phyloP scores from a whole-genome alignment of 30 jellyfish, hydroid and myxozoan genomes.

The Turritopsis dohrnii region DNA sequence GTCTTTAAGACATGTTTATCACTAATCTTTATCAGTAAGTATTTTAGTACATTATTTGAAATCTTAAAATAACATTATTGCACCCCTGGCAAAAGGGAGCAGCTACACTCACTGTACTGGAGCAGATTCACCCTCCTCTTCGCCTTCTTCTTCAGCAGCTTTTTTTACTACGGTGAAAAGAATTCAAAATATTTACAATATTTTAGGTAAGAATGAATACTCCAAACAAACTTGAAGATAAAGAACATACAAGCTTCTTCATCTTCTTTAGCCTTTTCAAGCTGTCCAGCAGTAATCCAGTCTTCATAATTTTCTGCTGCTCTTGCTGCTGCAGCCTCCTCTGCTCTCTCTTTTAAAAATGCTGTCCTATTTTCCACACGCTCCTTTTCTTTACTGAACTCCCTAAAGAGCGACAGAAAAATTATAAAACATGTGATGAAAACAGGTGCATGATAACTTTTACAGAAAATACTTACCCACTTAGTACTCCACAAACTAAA shows the following conservation, averaged over 20 bases:
- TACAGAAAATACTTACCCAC: slow-evolving; percentile 72
- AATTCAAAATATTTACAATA: too few species aligned
- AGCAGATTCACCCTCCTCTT: slow-evolving; percentile 11
- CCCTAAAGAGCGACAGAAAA: slow-evolving; percentile 17
- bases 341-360: slow-evolving; percentile 53
- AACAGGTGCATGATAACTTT: too few species aligned
- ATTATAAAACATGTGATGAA: too few species aligned
- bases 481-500: slow-evolving; percentile 79
- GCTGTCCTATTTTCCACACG: slow-evolving; percentile 67
- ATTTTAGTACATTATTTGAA: too few species aligned
- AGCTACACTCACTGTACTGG: neutral
- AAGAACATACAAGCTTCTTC: slow-evolving; percentile 28
- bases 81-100: too few species aligned
- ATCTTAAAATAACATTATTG: too few species aligned
- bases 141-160: slow-evolving; percentile 22
- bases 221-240: too few species aligned
- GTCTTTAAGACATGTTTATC: too few species aligned
- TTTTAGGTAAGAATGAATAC: too few species aligned
- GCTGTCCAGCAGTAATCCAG: slow-evolving; percentile 72
- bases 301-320: slow-evolving; percentile 68
- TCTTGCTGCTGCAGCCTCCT: slow-evolving; percentile 39
- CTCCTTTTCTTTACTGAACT: slow-evolving; percentile 80
- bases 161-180: neutral
- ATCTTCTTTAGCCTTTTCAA: slow-evolving; percentile 35
- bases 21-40: too few species aligned